Percentiles rank a stretch among this genome's conserved stretches.
Conservation (phyloP, 2,888 invertebrate species). For the Gastrophysa polygoni region DNA sequence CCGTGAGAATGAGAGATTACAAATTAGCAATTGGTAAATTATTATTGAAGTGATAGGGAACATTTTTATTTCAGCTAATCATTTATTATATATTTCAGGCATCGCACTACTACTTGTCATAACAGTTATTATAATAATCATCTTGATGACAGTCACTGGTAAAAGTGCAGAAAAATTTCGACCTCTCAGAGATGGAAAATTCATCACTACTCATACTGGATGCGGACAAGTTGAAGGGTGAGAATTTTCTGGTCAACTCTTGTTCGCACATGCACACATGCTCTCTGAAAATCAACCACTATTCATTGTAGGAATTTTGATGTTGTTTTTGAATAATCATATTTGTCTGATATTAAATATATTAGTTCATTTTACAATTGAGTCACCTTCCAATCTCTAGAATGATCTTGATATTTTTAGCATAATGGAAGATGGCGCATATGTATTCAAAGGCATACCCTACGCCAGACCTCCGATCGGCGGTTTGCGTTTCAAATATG, state of each 20-base stretch:
- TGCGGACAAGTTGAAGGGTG: constrained; percentile 84
- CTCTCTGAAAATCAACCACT: too few species aligned
- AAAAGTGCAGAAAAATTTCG: constrained; percentile 58
- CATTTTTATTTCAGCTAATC: background rate
- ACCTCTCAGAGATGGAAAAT: constrained; percentile 74
- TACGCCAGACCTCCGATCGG: constrained; percentile 77
- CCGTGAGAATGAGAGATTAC: constrained; percentile 68
- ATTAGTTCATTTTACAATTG: too few species aligned
- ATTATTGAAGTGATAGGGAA: constrained; percentile 26
- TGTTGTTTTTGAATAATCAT: too few species aligned
- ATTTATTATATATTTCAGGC: constrained; percentile 45
- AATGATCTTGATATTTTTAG: constrained; percentile 54
- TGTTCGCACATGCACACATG: too few species aligned
- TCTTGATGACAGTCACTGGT: constrained; percentile 67
- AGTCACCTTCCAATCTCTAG: background rate
- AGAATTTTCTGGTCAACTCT: constrained; percentile 32
- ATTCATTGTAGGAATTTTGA: too few species aligned
- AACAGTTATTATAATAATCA: constrained; percentile 67
- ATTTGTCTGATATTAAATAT: too few species aligned
- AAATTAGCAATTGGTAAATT: constrained; percentile 68
- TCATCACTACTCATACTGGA: constrained; percentile 72
- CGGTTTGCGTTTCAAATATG: constrained; percentile 72
- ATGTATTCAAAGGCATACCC: constrained; percentile 82
- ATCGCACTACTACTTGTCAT: constrained; percentile 67
- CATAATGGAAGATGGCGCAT: constrained; percentile 74